A percentile compares a stretch with the other conserved stretches of the same genome.
phyloP scores from a whole-genome alignment of 2,888 invertebrate species.

The Acheta domesticus region DNA sequence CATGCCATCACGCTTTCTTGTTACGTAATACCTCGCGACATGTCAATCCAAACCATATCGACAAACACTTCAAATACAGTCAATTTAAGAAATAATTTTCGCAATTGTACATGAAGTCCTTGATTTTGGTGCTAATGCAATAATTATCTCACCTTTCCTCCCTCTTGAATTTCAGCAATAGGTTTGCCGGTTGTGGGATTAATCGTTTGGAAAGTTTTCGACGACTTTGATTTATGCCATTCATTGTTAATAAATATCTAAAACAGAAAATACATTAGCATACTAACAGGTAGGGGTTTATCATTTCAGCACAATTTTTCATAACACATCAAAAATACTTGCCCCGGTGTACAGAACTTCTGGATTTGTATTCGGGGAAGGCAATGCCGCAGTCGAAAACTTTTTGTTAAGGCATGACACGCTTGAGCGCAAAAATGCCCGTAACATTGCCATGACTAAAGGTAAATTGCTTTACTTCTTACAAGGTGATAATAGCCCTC shows the following conservation, averaged over 20 bases:
- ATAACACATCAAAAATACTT: constrained; percentile 45
- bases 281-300: neutral
- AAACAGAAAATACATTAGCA: constrained; percentile 32
- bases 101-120: too few species aligned
- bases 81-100: too few species aligned
- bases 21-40: too few species aligned
- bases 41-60: too few species aligned
- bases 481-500: too few species aligned
- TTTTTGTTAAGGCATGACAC: neutral
- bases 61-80: too few species aligned
- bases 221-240: constrained; percentile 84
- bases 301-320: neutral
- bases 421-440: neutral
- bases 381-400: constrained; percentile 50
- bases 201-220: constrained; percentile 79
- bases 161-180: constrained; percentile 79
- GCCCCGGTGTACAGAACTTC: constrained; percentile 76
- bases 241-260: constrained; percentile 97
- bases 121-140: too few species aligned
- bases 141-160: constrained; percentile 47
- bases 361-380: constrained; percentile 65
- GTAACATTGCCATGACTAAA: neutral
- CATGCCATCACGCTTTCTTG: too few species aligned
- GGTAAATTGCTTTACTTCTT: too few species aligned
- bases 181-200: constrained; percentile 79